Evolutionary conservation across 1,140 invertebrate genomes (phyloP), one percentile per base, ranked within the genome.

Genomic region (Eueides isabella): DNA sequence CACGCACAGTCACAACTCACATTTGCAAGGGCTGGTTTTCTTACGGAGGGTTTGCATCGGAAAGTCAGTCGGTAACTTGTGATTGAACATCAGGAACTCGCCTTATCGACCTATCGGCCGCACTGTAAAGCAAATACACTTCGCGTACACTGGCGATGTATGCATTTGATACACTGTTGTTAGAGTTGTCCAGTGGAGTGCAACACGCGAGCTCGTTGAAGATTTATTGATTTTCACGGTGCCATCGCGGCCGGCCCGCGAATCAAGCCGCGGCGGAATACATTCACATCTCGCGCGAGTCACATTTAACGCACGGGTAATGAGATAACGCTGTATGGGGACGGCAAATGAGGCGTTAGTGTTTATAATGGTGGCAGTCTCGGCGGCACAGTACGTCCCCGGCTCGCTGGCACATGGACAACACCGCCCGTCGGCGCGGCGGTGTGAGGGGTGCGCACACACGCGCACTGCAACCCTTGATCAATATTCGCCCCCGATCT

Each of bases 11-110:
- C 68, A 71, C 77, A 77, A 97, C 97, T 97, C 94, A 97, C 97
- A 97, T 95, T 97, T 97, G 93, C 96, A 96, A 87, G 97, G 97
- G 93, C 97, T 97, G 85, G 96, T 97, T 95, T 97, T 97, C 94
- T 97, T 97, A 84, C 97, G 95, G 93, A 97, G 94, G 84, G 97
- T 97, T 96, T 97, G 97, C 97, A 97, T 97, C 90, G 91, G 93
- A 92, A 94, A 94, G 81, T 92, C 90, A 84, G 88, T 89, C 76
- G 90, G 88, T 86, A 92, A 86, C 90, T 92, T 92, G 89, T 93
- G 92, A 89, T 92, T 93, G 85, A 93, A 93, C 91, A 93, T 93
- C 86, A 84, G 88, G 79, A 85, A 76, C 80, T 63, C 73, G 74
- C 77, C 76, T 82, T 82, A 83, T 71, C 80, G 80, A 74, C 74